Conservation (phyloP, 2,797 vertebrate species). For the Neoniphon sammara region DNA sequence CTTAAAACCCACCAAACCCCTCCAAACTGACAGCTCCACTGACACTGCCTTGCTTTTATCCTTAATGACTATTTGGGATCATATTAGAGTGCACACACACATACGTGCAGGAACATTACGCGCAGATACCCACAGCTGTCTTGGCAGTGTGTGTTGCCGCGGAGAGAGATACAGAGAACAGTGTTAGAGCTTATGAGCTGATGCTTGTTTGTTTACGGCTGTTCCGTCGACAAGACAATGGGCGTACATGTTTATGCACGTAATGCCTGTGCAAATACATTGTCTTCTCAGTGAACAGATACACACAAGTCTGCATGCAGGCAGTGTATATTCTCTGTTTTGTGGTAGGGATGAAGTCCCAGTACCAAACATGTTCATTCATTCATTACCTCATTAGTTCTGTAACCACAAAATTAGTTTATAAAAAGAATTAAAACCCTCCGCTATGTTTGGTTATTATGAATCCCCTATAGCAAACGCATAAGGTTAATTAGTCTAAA, state of each 20-base stretch:
- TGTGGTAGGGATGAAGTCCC: background rate
- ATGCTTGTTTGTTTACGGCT: conserved; percentile 35
- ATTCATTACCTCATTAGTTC: background rate
- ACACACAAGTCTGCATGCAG: background rate
- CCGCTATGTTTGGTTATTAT: background rate
- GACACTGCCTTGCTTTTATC: too few relatives aligned
- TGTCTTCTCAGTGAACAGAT: conserved; percentile 3
- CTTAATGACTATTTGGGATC: too few relatives aligned
- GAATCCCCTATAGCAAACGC: background rate
- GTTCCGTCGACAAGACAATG: conserved; percentile 24
- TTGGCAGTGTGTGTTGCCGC: background rate
- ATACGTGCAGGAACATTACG: background rate
- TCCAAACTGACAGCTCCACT: too few relatives aligned
- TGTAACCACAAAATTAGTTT: too few relatives aligned
- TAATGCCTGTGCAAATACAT: conserved; percentile 37
- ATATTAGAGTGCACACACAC: too few relatives aligned
- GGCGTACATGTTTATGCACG: conserved; percentile 15
- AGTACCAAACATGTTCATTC: background rate
- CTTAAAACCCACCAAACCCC: too few relatives aligned
- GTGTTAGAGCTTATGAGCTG: conserved; percentile 18
- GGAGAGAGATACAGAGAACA: background rate
- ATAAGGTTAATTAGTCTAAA: background rate
- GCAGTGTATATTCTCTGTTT: background rate
- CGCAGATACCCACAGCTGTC: background rate
- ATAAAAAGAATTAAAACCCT: too few relatives aligned